A percentile compares a stretch with the other conserved stretches of the same genome.
phyloP scores from a whole-genome alignment of 2,888 invertebrate species.

The Oxyscelio sp. region DNA sequence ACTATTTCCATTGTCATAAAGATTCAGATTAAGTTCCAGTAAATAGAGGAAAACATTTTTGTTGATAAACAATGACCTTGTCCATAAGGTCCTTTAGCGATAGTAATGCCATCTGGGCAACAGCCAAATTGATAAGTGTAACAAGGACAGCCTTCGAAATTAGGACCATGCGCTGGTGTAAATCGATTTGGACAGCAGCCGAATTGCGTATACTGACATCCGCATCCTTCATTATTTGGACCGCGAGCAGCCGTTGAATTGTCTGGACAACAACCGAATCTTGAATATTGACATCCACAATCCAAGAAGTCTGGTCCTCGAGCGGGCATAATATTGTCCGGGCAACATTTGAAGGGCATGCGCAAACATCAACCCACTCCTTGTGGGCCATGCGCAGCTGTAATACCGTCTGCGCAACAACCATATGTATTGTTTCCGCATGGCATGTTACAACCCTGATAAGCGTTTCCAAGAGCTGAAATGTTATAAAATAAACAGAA shows the following conservation, averaged over 20 bases:
- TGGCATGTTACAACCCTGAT: conserved; percentile 93
- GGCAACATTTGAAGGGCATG: conserved; percentile 95
- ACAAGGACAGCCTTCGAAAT: conserved; percentile 95
- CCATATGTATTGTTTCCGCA: conserved; percentile 93
- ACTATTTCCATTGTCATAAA: too few species aligned
- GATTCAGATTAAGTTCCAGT: too few species aligned
- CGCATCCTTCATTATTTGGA: conserved; percentile 93
- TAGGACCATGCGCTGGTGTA: conserved; percentile 93
- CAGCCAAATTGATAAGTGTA: conserved; percentile 96
- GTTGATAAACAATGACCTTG: too few species aligned
- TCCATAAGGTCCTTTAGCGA: too few species aligned
- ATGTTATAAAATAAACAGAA: too few species aligned
- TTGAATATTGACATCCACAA: conserved; percentile 93
- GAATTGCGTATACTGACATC: conserved; percentile 92
- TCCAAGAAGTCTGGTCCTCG: conserved; percentile 92
- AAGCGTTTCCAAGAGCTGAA: conserved; percentile 91
- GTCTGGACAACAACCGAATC: conserved; percentile 96
- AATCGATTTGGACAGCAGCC: conserved; percentile 96
- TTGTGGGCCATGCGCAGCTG: conserved; percentile 95
- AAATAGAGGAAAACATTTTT: too few species aligned
- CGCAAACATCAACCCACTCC: conserved; percentile 95
- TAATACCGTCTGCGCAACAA: conserved; percentile 95
- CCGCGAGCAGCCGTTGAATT: conserved; percentile 94
- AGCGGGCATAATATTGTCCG: conserved; percentile 95
- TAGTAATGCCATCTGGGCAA: conserved; percentile 97